A percentile compares a stretch with the other conserved stretches of the same genome.
Conservation (phyloP, 37 sponge, comb jelly and placozoan species). For the Petrosia ficiformis region DNA sequence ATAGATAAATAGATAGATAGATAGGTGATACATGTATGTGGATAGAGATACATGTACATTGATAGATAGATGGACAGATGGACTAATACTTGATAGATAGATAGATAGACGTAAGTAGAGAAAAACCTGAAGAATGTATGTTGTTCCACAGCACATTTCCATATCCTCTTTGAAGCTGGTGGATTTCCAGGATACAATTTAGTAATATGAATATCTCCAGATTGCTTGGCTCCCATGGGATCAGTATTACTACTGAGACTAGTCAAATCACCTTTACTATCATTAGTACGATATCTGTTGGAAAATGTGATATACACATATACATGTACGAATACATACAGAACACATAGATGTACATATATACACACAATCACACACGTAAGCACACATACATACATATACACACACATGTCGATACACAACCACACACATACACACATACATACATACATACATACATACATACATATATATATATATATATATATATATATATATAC, state of each 20-base stretch:
- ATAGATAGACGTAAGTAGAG: not conserved
- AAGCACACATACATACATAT: not conserved
- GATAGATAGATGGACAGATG: too few relatives aligned
- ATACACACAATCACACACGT: too few relatives aligned
- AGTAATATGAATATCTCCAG: not conserved
- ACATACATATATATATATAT: too few relatives aligned
- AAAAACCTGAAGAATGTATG: conserved; percentile 81
- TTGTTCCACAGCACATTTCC: conserved; percentile 85
- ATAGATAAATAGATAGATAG: not conserved
- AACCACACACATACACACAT: too few relatives aligned
- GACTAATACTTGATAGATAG: not conserved
- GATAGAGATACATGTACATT: too few relatives aligned
- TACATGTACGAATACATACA: too few relatives aligned
- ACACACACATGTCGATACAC: too few relatives aligned
- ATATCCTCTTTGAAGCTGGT: conserved; percentile 63
- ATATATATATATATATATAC: too few relatives aligned
- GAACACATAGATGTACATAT: too few relatives aligned
- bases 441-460: too few relatives aligned
- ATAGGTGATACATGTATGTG: conserved; percentile 80
- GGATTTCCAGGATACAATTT: conserved; percentile 44
- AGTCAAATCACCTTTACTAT: not conserved
- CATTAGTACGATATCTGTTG: not conserved
- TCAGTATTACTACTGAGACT: not conserved
- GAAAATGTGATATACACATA: not conserved
- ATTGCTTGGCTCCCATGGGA: not conserved